Percentiles rank a stretch among this genome's conserved stretches.
Evolutionary conservation across 2,888 invertebrate species (phyloP).

Genomic region (Caenorhabditis sp.): DNA sequence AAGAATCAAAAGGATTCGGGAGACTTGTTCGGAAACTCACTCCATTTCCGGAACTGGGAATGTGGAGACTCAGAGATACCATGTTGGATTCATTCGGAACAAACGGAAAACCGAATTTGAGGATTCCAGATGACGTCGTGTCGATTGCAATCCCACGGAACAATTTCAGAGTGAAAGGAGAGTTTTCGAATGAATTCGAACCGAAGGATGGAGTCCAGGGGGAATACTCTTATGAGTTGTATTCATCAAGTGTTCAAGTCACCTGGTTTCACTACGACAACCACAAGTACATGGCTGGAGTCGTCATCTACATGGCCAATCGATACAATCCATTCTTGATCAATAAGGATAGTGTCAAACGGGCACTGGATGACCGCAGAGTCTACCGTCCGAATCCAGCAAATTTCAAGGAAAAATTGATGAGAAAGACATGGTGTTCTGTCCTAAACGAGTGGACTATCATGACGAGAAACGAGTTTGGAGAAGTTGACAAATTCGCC

Average conservation of each 20-base stretch:
- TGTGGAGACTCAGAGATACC: not conserved
- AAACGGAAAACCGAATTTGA: not conserved
- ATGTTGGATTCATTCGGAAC: not conserved
- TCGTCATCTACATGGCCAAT: constrained; percentile 32
- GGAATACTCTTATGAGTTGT: constrained; percentile 17
- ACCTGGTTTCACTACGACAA: constrained; percentile 17
- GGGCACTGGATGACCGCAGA: not conserved
- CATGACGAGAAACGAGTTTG: constrained; percentile 27
- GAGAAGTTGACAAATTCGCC: constrained; percentile 32
- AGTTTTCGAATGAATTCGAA: constrained; percentile 20
- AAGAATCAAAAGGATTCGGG: no score
- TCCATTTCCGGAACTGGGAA: constrained; percentile 8
- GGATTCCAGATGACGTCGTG: constrained; percentile 16
- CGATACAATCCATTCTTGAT: constrained; percentile 7
- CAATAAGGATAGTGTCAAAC: not conserved
- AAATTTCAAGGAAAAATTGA: constrained; percentile 23
- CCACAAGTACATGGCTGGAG: constrained; percentile 7
- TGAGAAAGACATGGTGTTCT: constrained; percentile 25
- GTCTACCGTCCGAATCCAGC: constrained; percentile 22
- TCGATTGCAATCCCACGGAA: constrained; percentile 33
- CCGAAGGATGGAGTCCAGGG: constrained; percentile 16
- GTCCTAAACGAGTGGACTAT: constrained; percentile 24
- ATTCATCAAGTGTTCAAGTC: constrained; percentile 3
- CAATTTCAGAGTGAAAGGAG: constrained; percentile 16
- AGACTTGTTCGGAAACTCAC: no score